phyloP scores from a whole-genome alignment of 2,888 invertebrate genomes.

The Acleris laterana region DNA sequence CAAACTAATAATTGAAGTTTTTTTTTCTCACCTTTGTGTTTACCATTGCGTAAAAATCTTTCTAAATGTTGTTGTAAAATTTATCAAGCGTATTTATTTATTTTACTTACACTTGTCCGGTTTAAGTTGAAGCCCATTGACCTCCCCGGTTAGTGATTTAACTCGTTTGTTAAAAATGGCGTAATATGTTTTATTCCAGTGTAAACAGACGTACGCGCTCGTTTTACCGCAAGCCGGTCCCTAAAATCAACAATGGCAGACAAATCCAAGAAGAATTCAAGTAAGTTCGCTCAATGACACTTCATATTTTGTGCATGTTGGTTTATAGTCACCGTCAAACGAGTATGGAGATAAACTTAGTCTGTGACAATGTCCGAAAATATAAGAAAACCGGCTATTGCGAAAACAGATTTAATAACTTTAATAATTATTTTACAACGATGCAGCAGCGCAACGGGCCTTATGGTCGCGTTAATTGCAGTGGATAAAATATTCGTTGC shows the following conservation, averaged over 20 bases:
- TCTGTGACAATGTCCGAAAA: no score
- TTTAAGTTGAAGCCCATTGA: constrained; percentile 10
- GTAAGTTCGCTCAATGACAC: constrained; percentile 13
- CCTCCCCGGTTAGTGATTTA: constrained; percentile 20
- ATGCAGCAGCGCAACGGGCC: no score
- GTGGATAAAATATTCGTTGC: no score
- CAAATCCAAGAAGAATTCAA: constrained; percentile 13
- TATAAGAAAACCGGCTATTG: no score
- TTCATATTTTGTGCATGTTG: neutral
- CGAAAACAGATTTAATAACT: no score
- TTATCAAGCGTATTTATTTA: constrained; percentile 21
- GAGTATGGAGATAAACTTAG: no score
- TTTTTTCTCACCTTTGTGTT: no score
- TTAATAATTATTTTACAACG: no score
- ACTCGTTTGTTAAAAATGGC: constrained; percentile 23
- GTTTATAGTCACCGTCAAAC: no score
- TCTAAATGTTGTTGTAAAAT: neutral
- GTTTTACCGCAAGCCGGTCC: constrained; percentile 19
- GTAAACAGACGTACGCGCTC: constrained; percentile 6
- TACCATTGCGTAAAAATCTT: no score
- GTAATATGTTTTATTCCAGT: constrained; percentile 19
- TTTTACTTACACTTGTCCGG: constrained; percentile 13
- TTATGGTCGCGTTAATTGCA: no score
- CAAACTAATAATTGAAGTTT: no score
- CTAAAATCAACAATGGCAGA: constrained; percentile 19